phyloP scores from a whole-genome alignment of 2,888 invertebrate species.

The Steinernema scapterisci region DNA sequence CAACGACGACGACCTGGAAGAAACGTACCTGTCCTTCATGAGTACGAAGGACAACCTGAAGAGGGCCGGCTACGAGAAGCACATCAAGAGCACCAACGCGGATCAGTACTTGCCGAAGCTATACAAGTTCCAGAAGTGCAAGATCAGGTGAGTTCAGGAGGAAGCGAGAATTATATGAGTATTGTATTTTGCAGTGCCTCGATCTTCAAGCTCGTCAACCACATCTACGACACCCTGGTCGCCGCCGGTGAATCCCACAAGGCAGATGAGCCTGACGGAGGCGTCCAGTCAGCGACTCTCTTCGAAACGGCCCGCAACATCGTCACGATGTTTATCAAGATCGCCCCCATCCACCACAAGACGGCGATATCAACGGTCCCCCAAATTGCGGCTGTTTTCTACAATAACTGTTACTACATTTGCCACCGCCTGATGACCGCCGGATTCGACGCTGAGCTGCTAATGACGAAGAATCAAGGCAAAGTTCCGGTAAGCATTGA shows the following conservation, averaged over 20 bases:
- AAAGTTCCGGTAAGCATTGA: background rate
- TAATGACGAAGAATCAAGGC: constrained; percentile 8
- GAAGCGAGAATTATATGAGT: background rate
- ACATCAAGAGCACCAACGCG: background rate
- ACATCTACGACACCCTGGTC: constrained; percentile 50
- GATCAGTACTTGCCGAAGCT: constrained; percentile 47
- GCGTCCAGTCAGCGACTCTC: constrained; percentile 41
- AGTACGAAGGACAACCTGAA: background rate
- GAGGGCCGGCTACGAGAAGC: background rate
- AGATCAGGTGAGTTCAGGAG: constrained; percentile 44
- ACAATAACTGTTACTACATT: constrained; percentile 63
- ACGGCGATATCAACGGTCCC: constrained; percentile 57
- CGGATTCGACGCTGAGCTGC: constrained; percentile 34
- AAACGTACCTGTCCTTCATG: background rate
- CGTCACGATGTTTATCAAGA: constrained; percentile 55
- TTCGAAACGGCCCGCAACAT: constrained; percentile 58
- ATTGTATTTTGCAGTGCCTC: constrained; percentile 46
- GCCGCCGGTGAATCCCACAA: constrained; percentile 49
- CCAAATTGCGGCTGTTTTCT: constrained; percentile 60
- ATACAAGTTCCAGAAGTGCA: constrained; percentile 46
- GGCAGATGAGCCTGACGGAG: constrained; percentile 36
- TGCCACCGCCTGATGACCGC: constrained; percentile 48
- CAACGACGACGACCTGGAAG: constrained; percentile 26
- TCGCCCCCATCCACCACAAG: constrained; percentile 55
- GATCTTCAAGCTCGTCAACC: constrained; percentile 48